Percentiles rank a stretch among this genome's conserved stretches.
Conservation (phyloP, 2,797 vertebrate genomes). For the Odontamblyopus lacepedii region DNA sequence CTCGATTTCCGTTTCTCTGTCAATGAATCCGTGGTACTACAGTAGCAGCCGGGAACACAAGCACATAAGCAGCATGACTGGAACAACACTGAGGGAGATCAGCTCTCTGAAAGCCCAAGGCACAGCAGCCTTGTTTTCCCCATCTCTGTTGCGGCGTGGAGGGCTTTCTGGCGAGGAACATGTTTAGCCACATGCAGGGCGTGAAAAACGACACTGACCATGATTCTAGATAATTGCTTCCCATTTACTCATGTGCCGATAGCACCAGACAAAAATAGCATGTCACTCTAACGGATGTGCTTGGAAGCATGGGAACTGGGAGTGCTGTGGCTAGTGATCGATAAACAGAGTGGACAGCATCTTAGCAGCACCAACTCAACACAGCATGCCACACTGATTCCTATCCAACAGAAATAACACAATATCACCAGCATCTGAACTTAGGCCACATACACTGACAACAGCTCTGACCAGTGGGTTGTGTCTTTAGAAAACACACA, state of each 20-base stretch:
- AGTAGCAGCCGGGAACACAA: conserved; percentile 53
- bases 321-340: conserved; percentile 69
- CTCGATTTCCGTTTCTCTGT: conserved; percentile 49
- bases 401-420: conserved; percentile 26
- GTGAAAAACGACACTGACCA: conserved; percentile 79
- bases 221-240: conserved; percentile 84
- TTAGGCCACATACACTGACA: conserved; percentile 27
- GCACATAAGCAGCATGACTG: conserved; percentile 65
- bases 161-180: conserved; percentile 69
- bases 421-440: conserved; percentile 9
- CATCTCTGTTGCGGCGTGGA: conserved; percentile 55
- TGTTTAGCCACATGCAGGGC: conserved; percentile 72
- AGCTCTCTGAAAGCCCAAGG: conserved; percentile 64
- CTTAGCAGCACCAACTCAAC: conserved; percentile 49
- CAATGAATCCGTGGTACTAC: conserved; percentile 66
- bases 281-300: conserved; percentile 69
- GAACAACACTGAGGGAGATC: conserved; percentile 61
- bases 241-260: conserved; percentile 76
- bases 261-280: conserved; percentile 80
- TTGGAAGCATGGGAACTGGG: conserved; percentile 69
- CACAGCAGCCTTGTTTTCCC: conserved; percentile 63
- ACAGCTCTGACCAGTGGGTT: conserved; percentile 15
- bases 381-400: conserved; percentile 51
- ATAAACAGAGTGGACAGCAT: conserved; percentile 66
- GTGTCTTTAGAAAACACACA: conserved; percentile 38